A percentile compares a stretch with the other conserved stretches of the same genome.
Evolutionary conservation across 2,797 vertebrate species (phyloP).

Genomic region (Todus mexicanus): DNA sequence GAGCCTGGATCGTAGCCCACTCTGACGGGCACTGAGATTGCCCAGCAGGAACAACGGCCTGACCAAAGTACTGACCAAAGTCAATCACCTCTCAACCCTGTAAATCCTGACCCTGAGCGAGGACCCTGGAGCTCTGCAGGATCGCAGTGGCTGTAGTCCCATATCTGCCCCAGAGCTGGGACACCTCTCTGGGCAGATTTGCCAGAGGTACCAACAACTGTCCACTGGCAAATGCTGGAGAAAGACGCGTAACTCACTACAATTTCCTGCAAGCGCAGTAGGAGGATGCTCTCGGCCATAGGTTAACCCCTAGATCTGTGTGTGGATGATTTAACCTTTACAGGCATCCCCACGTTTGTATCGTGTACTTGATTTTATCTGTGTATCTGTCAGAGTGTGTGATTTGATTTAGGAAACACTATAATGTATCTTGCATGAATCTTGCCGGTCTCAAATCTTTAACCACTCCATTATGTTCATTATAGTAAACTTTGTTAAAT

Average conservation of each 20-base stretch:
- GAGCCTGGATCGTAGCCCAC: neutral
- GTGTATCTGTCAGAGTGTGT: too few relatives aligned
- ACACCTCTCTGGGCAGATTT: neutral
- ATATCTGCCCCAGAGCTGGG: neutral
- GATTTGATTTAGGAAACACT: neutral
- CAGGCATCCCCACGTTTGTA: too few relatives aligned
- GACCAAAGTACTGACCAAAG: neutral
- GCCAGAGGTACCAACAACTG: neutral
- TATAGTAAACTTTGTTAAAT: neutral
- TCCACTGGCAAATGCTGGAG: neutral
- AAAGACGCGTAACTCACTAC: neutral
- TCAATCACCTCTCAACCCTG: neutral
- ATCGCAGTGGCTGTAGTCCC: neutral
- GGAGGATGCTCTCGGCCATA: too few relatives aligned
- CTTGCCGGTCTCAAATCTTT: too few relatives aligned
- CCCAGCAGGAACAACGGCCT: neutral
- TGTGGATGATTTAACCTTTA: neutral
- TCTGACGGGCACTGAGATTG: neutral
- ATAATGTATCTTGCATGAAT: neutral
- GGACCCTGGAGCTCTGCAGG: neutral
- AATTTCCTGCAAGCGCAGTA: neutral
- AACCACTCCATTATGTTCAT: too few relatives aligned
- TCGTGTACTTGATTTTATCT: neutral
- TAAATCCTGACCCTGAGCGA: neutral
- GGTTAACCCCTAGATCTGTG: neutral